Conservation (phyloP, 1,140 invertebrate species). For the Bombus cullumanus region DNA sequence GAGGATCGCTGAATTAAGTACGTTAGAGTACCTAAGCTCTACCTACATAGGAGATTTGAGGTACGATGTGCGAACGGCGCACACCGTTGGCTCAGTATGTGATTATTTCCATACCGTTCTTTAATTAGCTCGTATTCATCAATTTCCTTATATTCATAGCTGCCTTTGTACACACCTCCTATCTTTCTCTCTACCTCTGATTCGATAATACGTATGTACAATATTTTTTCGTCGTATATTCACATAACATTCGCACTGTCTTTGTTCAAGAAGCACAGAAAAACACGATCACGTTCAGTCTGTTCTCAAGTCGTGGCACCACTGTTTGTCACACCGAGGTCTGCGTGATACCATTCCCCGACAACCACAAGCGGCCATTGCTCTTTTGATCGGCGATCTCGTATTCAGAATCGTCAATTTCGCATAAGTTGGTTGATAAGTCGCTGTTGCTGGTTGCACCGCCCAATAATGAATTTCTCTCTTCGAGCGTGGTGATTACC, state of each 20-base stretch:
- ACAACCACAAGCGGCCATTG: constrained; percentile 80
- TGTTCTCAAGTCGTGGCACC: constrained; percentile 48
- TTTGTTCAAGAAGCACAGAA: constrained; percentile 65
- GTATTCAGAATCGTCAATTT: constrained; percentile 95
- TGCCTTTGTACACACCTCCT: constrained; percentile 73
- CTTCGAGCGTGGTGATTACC: constrained; percentile 85
- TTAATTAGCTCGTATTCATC: constrained; percentile 12
- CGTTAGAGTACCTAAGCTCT: constrained; percentile 63
- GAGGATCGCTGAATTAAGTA: constrained; percentile 62
- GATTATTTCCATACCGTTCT: constrained; percentile 10
- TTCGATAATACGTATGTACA: constrained; percentile 71
- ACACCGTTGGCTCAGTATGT: constrained; percentile 36
- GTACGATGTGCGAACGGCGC: constrained; percentile 39
- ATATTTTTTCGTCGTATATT: constrained; percentile 68
- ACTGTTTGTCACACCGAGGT: constrained; percentile 84
- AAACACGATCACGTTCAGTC: constrained; percentile 53
- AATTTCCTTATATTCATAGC: constrained; percentile 54
- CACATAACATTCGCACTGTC: constrained; percentile 65
- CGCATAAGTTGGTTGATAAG: constrained; percentile 93
- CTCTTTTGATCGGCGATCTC: constrained; percentile 85
- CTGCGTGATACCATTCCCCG: constrained; percentile 83
- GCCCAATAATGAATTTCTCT: constrained; percentile 89
- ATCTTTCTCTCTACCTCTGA: constrained; percentile 57
- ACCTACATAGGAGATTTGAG: constrained; percentile 62
- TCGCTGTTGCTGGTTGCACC: constrained; percentile 91